Conservation (phyloP, 1,140 invertebrate species). For the Eriocheir sinensis region DNA sequence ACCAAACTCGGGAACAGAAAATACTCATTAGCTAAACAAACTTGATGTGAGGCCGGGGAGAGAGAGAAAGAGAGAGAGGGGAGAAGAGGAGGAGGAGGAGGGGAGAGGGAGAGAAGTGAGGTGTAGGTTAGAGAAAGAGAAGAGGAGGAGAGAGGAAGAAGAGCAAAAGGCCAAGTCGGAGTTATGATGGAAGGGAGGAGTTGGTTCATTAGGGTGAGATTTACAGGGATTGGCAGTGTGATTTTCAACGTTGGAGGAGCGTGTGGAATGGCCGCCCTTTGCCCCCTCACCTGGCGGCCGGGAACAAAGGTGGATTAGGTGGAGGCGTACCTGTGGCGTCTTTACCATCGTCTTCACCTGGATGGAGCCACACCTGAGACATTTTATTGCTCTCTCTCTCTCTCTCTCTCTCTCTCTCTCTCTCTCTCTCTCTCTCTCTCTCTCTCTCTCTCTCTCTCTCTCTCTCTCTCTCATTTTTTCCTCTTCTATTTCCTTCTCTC, state of each 20-base stretch:
- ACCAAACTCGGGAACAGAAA: constrained; percentile 68
- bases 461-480: no score
- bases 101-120: constrained; percentile 23
- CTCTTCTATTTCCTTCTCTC: no score
- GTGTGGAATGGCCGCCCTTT: background rate
- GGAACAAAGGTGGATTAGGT: constrained; percentile 50
- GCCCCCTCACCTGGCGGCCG: background rate
- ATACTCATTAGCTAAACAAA: constrained; percentile 75
- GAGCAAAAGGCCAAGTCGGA: background rate
- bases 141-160: constrained; percentile 35
- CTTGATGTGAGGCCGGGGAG: constrained; percentile 38
- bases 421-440: background rate
- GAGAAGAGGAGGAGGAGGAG: background rate
- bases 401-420: no score
- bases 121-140: no score
- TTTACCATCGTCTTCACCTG: constrained; percentile 49
- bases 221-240: background rate
- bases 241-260: background rate
- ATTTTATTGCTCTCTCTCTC: no score
- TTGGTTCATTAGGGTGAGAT: constrained; percentile 10
- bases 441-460: no score
- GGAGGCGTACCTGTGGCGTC: constrained; percentile 11
- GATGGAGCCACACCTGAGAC: background rate
- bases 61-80: background rate
- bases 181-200: constrained; percentile 9